phyloP scores from a whole-genome alignment of 2,113 vertebrate genomes.

The Aspiorhynchus laticeps region DNA sequence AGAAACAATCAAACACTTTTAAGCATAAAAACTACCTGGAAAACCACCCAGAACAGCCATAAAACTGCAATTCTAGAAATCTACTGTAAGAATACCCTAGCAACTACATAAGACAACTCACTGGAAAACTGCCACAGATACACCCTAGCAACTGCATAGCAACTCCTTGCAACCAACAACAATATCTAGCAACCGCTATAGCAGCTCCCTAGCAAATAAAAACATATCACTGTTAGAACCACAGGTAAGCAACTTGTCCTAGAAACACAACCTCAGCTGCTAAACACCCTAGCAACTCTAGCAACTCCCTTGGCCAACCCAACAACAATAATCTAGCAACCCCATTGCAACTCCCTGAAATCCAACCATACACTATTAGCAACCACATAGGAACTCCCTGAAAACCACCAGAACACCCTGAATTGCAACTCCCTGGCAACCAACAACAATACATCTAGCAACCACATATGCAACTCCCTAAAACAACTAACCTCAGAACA shows the following conservation, averaged over 20 bases:
- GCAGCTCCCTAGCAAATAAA: neutral
- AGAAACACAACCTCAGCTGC: no score
- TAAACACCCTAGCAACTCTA: no score
- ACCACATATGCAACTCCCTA: no score
- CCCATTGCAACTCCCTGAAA: no score
- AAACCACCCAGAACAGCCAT: neutral
- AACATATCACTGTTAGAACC: no score
- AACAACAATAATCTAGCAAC: no score
- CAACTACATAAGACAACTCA: neutral
- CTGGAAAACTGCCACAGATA: rapidly evolving
- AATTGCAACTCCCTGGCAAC: no score
- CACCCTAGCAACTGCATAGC: neutral
- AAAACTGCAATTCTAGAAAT: neutral
- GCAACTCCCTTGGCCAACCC: neutral
- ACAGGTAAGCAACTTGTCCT: no score
- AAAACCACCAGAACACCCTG: neutral
- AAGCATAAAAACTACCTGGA: neutral
- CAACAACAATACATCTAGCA: no score
- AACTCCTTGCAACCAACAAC: neutral
- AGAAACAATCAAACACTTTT: neutral
- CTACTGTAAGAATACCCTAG: neutral
- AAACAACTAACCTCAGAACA: no score
- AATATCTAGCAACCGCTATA: neutral
- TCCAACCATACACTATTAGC: no score
- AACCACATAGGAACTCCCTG: neutral